Evolutionary conservation across 1,140 invertebrate genomes (phyloP).

Genomic region (Helicoverpa zea): DNA sequence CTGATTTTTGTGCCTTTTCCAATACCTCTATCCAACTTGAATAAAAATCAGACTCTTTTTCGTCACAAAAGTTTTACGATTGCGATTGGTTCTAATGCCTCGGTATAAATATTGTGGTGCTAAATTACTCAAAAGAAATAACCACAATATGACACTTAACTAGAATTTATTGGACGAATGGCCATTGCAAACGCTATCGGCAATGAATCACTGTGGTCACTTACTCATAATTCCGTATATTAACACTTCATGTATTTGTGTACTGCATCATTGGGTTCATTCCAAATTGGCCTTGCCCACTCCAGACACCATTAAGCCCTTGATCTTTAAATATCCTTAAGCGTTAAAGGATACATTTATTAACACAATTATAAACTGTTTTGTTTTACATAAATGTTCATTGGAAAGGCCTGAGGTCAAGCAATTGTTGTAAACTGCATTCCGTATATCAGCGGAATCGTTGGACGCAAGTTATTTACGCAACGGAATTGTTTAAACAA

Average conservation of each 20-base stretch:
- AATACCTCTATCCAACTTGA: too few relatives aligned
- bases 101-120: background rate
- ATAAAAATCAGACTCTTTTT: too few relatives aligned
- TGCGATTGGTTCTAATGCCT: background rate
- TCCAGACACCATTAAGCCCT: constrained; percentile 52
- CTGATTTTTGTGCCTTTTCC: too few relatives aligned
- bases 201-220: constrained; percentile 44
- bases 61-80: background rate
- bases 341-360: constrained; percentile 61
- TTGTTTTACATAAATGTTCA: constrained; percentile 39
- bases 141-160: constrained; percentile 31
- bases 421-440: constrained; percentile 55
- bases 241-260: constrained; percentile 13
- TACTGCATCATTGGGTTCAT: constrained; percentile 7
- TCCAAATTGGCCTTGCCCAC: constrained; percentile 19
- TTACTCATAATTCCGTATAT: constrained; percentile 48
- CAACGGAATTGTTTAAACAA: constrained; percentile 47
- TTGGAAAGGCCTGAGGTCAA: constrained; percentile 53
- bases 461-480: constrained; percentile 46
- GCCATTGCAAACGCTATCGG: constrained; percentile 53
- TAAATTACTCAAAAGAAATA: constrained; percentile 16
- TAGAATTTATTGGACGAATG: constrained; percentile 26
- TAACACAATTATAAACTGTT: constrained; percentile 54
- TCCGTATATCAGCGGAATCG: constrained; percentile 39
- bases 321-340: constrained; percentile 68